These are phyloP conservation scores for Myotis brandtii DNA, from an alignment of 2,113 vertebrate genomes.

Conservation along the genomic window DNA sequence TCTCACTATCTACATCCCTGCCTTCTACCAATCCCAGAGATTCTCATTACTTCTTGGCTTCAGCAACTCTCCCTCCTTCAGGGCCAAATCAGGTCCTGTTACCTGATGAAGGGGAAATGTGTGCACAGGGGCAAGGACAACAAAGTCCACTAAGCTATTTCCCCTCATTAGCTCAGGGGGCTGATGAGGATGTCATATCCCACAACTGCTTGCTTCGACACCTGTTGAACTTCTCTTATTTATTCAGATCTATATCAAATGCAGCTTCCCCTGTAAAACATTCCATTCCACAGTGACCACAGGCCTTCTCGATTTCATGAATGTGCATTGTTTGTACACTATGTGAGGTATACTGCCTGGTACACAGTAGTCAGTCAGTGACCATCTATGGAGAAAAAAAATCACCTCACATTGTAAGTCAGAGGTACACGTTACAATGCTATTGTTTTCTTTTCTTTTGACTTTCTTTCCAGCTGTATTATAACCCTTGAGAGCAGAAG, in stretches of 20 bases:
- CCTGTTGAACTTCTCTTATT: not conserved
- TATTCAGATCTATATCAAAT: not conserved
- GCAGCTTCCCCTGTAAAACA: not conserved
- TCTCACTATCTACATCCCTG: not conserved
- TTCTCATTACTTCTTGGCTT: not conserved
- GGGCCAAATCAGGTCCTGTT: not conserved
- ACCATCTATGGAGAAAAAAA: not conserved
- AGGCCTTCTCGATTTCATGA: not conserved
- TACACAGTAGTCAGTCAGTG: not conserved
- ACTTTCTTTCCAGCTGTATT: not conserved
- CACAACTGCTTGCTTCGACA: not conserved
- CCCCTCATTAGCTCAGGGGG: fast-evolving
- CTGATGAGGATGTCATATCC: fast-evolving
- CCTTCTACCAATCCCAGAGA: not conserved
- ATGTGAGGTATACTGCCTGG: not conserved
- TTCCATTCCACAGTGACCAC: not conserved
- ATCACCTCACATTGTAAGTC: not conserved
- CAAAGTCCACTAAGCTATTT: not conserved
- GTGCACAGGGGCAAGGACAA: not conserved
- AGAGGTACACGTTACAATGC: not conserved
- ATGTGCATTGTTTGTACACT: not conserved
- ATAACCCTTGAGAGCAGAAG: not conserved
- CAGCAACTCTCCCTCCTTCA: not conserved
- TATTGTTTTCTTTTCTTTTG: not conserved
- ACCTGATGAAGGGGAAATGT: not conserved